Conservation (phyloP, 2,113 vertebrate species). For the Anolis carolinensis region DNA sequence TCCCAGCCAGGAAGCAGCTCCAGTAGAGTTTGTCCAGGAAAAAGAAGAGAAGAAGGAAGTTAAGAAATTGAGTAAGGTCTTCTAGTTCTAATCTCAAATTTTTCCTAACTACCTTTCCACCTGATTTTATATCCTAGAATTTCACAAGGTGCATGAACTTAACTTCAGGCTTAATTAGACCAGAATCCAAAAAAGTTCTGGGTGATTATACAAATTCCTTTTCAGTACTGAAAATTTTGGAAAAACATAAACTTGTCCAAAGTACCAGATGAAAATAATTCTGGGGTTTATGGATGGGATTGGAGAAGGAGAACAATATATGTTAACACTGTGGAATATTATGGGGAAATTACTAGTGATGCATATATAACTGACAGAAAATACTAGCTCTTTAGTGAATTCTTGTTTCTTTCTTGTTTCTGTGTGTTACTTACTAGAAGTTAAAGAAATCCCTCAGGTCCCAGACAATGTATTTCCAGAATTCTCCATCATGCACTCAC, state of each 20-base stretch:
- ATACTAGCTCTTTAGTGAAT: not conserved
- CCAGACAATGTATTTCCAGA: not conserved
- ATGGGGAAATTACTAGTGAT: not conserved
- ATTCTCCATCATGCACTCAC: not conserved
- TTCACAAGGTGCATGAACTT: not conserved
- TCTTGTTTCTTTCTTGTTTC: not conserved
- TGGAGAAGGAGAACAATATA: not conserved
- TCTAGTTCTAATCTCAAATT: not conserved
- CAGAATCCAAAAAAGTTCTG: not conserved
- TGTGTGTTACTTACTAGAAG: not conserved
- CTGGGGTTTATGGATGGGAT: not conserved
- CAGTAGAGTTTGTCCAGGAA: conserved; percentile 72
- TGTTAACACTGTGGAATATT: not conserved
- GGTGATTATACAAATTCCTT: not conserved
- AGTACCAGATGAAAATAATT: not conserved
- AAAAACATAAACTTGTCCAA: not conserved
- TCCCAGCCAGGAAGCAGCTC: conserved; percentile 77
- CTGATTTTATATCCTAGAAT: not conserved
- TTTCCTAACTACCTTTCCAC: not conserved
- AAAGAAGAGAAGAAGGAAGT: conserved; percentile 84
- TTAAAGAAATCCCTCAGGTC: not conserved
- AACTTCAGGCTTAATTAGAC: not conserved
- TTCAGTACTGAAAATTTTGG: not conserved
- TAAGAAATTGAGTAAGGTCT: conserved; percentile 75
- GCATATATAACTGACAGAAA: not conserved